Percentiles rank a stretch among this genome's conserved stretches.
phyloP scores from a whole-genome alignment of 2,797 vertebrate species.

The Spinus olivaceus region DNA sequence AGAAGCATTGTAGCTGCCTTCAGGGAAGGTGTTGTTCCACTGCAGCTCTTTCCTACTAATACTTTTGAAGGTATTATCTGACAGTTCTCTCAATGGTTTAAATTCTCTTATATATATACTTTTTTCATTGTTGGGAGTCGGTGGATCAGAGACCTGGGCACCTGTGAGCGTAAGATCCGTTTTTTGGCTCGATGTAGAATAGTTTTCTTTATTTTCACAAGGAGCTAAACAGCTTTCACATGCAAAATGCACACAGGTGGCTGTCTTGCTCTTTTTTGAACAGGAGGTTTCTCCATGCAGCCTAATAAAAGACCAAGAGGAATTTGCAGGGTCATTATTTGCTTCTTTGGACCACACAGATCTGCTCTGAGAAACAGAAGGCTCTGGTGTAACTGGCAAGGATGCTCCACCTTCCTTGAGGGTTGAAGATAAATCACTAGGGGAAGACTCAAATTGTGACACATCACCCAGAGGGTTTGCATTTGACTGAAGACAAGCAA shows the following conservation, averaged over 20 bases:
- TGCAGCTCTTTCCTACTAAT: not conserved
- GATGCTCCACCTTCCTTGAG: not conserved
- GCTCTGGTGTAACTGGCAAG: not conserved
- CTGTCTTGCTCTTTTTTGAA: slow-evolving; percentile 1
- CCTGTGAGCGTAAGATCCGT: not conserved
- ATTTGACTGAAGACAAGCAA: not conserved
- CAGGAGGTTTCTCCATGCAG: not conserved
- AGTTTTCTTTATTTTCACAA: slow-evolving; percentile 42
- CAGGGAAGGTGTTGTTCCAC: not conserved
- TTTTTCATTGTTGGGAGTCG: not conserved
- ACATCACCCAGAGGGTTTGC: not conserved
- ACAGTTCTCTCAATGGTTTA: not conserved
- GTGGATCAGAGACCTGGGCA: not conserved
- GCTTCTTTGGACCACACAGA: not conserved
- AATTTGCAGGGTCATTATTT: not conserved
- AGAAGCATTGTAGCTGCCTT: slow-evolving; percentile 72
- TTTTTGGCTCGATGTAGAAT: not conserved
- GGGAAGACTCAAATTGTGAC: not conserved
- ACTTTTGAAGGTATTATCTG: not conserved
- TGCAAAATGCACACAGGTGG: not conserved
- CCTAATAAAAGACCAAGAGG: not conserved
- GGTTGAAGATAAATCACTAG: not conserved
- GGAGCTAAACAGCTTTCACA: not conserved
- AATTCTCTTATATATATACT: not conserved
- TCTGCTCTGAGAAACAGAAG: not conserved